phyloP scores from a whole-genome alignment of 2,113 vertebrate genomes.

The Amphilophus citrinellus region DNA sequence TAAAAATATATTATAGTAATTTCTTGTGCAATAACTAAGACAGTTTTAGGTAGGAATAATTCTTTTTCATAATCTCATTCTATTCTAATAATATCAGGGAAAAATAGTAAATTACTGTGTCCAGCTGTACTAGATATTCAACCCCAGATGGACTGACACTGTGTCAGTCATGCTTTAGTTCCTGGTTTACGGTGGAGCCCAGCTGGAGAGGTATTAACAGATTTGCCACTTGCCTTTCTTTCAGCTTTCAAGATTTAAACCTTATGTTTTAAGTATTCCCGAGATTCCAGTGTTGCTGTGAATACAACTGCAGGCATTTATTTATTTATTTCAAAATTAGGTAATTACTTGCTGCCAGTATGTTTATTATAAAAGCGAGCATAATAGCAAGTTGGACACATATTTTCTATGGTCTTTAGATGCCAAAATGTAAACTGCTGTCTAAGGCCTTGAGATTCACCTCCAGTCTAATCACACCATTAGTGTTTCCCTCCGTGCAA shows the following conservation, averaged over 20 bases:
- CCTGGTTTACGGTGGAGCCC: conserved; percentile 45
- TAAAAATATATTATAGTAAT: not conserved
- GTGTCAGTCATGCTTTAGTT: conserved; percentile 32
- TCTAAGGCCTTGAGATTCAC: conserved; percentile 73
- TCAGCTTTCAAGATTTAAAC: conserved; percentile 40
- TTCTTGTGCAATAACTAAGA: not conserved
- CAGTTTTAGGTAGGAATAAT: not conserved
- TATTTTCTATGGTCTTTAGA: conserved; percentile 33
- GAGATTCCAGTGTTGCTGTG: conserved; percentile 14
- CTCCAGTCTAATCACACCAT: conserved; percentile 74
- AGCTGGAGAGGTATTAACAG: conserved; percentile 67
- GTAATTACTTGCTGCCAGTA: not conserved
- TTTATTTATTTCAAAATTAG: conserved; percentile 9
- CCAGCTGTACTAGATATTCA: conserved; percentile 54
- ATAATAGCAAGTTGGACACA: conserved; percentile 8
- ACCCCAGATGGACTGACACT: conserved; percentile 58
- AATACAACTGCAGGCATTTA: not conserved
- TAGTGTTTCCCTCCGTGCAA: conserved; percentile 67
- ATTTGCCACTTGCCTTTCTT: conserved; percentile 61
- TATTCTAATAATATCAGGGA: conserved; percentile 20
- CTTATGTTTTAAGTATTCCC: conserved; percentile 27
- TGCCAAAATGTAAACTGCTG: conserved; percentile 62
- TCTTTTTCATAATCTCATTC: conserved; percentile 9
- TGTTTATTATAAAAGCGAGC: not conserved
- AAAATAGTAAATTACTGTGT: conserved; percentile 28